Conservation (phyloP, 1,140 invertebrate genomes). For the Nomia melanderi region DNA sequence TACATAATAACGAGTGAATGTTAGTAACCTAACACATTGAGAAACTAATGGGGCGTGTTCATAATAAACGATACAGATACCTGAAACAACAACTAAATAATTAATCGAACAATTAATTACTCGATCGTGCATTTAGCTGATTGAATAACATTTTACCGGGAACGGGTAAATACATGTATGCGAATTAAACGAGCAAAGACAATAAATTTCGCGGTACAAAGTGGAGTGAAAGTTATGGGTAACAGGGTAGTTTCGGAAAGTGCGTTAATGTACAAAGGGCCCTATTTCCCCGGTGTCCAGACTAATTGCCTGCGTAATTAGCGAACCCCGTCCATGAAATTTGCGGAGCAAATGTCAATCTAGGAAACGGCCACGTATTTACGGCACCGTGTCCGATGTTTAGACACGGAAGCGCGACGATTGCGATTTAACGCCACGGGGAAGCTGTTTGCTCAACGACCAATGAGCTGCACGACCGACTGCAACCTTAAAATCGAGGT, state of each 20-base stretch:
- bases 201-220: not conserved
- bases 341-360: constrained; percentile 14
- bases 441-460: not conserved
- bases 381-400: not conserved
- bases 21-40: no score
- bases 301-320: constrained; percentile 15
- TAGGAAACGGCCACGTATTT: not conserved
- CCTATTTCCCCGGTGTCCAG: not conserved
- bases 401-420: not conserved
- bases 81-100: no score
- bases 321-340: constrained; percentile 7
- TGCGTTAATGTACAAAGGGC: not conserved
- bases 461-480: not conserved
- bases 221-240: not conserved
- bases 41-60: no score
- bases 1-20: no score
- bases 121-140: no score
- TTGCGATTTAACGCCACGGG: not conserved
- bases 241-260: not conserved
- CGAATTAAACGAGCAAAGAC: not conserved
- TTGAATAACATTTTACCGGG: no score
- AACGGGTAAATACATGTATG: no score
- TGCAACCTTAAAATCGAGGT: not conserved
- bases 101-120: no score
- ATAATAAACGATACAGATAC: no score